A percentile compares a stretch with the other conserved stretches of the same genome.
Evolutionary conservation across 2,888 invertebrate genomes (phyloP).

Genomic region (Altica lythri): DNA sequence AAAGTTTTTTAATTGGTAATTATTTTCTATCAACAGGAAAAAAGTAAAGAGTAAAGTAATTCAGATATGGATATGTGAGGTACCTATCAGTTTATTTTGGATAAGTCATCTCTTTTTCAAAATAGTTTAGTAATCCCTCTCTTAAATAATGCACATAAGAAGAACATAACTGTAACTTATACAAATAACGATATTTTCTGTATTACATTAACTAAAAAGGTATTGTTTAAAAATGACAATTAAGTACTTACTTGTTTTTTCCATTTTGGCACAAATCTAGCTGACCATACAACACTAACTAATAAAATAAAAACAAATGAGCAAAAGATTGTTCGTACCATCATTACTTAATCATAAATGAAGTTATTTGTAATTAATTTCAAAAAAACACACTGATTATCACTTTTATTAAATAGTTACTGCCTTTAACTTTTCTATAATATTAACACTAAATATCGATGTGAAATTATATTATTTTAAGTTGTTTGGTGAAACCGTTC

Average conservation of each 20-base stretch:
- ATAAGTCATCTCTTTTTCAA: too few species aligned
- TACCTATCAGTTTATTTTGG: too few species aligned
- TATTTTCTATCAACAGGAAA: too few species aligned
- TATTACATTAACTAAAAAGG: background rate
- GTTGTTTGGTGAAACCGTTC: background rate
- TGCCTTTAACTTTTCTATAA: too few species aligned
- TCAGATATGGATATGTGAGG: too few species aligned
- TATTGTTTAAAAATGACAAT: background rate
- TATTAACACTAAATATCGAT: background rate
- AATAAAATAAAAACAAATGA: conserved; percentile 19
- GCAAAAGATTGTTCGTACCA: conserved; percentile 11
- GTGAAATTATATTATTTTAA: background rate
- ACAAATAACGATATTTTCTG: background rate
- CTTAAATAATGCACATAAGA: too few species aligned
- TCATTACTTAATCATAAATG: background rate
- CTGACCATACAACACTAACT: conserved; percentile 45
- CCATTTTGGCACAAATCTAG: conserved; percentile 76
- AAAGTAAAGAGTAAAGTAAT: too few species aligned
- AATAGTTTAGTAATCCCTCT: too few species aligned
- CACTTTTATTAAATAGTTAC: too few species aligned
- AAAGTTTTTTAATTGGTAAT: too few species aligned
- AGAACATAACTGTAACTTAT: too few species aligned
- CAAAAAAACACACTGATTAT: too few species aligned
- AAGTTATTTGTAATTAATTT: background rate
- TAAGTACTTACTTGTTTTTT: conserved; percentile 69